Evolutionary conservation across 2,888 invertebrate genomes (phyloP).

Genomic region (Sialis fuliginosa): DNA sequence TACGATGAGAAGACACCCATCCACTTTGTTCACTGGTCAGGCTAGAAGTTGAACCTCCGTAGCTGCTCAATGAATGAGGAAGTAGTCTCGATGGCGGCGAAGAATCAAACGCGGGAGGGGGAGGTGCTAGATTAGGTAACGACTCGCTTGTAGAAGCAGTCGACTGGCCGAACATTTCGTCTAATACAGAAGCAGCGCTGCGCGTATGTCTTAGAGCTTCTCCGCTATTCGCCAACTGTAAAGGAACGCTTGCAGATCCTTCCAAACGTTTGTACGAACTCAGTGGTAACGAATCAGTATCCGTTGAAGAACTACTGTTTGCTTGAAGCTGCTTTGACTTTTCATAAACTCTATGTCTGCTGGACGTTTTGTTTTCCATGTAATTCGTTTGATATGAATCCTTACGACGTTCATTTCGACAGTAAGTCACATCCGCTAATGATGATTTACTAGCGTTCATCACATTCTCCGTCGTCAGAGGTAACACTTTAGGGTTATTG

Average conservation of each 20-base stretch:
- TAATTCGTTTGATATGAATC: not conserved
- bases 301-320: slow-evolving; percentile 16
- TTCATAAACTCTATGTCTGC: not conserved
- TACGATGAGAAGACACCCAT: slow-evolving; percentile 67
- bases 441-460: not conserved
- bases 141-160: slow-evolving; percentile 36
- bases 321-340: not conserved
- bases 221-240: slow-evolving; percentile 32
- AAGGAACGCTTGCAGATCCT: slow-evolving; percentile 45
- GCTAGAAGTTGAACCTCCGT: slow-evolving; percentile 42
- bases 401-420: too few relatives aligned
- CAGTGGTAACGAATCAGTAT: slow-evolving; percentile 14
- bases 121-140: slow-evolving; percentile 50
- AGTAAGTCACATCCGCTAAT: not conserved
- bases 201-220: slow-evolving; percentile 34
- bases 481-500: slow-evolving; percentile 4
- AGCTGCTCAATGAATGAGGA: slow-evolving; percentile 16
- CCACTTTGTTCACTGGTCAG: slow-evolving; percentile 68
- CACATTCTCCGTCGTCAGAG: not conserved
- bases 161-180: slow-evolving; percentile 29
- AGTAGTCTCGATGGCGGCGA: slow-evolving; percentile 16
- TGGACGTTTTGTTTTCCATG: slow-evolving; percentile 1
- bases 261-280: slow-evolving; percentile 26
- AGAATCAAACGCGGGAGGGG: slow-evolving; percentile 18
- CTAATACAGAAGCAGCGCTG: slow-evolving; percentile 36